phyloP scores from a whole-genome alignment of 2,888 invertebrate genomes.

The Plagiodera versicolora region DNA sequence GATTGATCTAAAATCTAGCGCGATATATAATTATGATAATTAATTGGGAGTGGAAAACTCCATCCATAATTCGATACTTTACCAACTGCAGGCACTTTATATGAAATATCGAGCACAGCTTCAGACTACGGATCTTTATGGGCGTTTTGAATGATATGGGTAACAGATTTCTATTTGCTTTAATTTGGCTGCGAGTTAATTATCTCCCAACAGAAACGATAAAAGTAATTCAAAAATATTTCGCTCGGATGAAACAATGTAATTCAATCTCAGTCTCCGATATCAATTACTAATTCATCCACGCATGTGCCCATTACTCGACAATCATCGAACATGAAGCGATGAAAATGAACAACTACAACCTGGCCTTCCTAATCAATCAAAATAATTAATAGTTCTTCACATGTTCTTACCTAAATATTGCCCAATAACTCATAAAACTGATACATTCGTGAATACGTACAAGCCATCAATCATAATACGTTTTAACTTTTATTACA shows the following conservation, averaged over 20 bases:
- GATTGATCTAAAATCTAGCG: conserved; percentile 21
- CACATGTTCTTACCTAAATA: not conserved
- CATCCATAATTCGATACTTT: conserved; percentile 21
- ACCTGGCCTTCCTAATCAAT: not conserved
- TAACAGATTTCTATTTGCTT: conserved; percentile 1
- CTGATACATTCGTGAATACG: not conserved
- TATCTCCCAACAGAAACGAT: not conserved
- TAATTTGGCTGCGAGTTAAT: not conserved
- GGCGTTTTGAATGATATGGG: conserved; percentile 14
- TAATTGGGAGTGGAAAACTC: conserved; percentile 28
- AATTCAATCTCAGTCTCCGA: no score
- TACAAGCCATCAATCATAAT: conserved; percentile 7
- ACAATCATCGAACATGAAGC: no score
- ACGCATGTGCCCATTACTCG: no score
- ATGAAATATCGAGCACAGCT: conserved; percentile 8
- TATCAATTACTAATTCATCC: no score
- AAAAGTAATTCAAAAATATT: not conserved
- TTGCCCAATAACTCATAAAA: not conserved
- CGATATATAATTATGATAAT: conserved; percentile 28
- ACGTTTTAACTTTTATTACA: conserved; percentile 13
- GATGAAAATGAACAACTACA: no score
- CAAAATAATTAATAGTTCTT: not conserved
- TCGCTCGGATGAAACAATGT: no score
- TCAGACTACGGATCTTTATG: conserved; percentile 13
- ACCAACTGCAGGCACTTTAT: conserved; percentile 18